These are phyloP conservation scores for Andricus grossulariae DNA, from an alignment of 1,140 invertebrate genomes.

Conservation along the genomic window DNA sequence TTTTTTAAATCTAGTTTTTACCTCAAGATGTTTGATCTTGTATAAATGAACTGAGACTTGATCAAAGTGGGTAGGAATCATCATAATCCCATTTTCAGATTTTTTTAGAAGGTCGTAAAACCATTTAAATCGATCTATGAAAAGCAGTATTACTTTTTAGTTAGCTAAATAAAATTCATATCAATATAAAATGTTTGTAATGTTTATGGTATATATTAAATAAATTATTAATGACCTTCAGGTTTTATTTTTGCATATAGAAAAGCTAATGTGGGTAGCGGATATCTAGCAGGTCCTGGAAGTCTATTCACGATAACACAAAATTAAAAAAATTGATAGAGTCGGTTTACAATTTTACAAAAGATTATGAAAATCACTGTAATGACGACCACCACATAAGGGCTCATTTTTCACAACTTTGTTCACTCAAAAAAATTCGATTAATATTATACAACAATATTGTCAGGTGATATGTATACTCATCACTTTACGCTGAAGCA, in stretches of 20 bases:
- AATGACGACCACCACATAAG: constrained; percentile 22
- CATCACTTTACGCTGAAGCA: no score
- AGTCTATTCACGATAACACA: constrained; percentile 44
- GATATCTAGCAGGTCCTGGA: constrained; percentile 39
- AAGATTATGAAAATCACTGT: constrained; percentile 22
- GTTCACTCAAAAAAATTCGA: no score
- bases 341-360: background rate
- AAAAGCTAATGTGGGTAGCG: constrained; percentile 46
- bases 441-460: no score
- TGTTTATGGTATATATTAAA: constrained; percentile 71
- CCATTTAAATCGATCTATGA: constrained; percentile 53
- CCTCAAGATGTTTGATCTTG: constrained; percentile 62
- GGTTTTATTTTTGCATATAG: constrained; percentile 28
- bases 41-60: constrained; percentile 50
- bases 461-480: no score
- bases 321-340: constrained; percentile 38
- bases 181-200: background rate
- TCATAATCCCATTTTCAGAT: constrained; percentile 56
- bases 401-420: background rate
- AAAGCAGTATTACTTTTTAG: background rate
- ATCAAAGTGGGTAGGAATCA: background rate
- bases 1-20: constrained; percentile 38
- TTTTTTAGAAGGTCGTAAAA: constrained; percentile 38
- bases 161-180: background rate
- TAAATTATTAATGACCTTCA: constrained; percentile 62